A percentile compares a stretch with the other conserved stretches of the same genome.
Conservation (phyloP, 2,888 invertebrate genomes). For the Esperia sulphurella region DNA sequence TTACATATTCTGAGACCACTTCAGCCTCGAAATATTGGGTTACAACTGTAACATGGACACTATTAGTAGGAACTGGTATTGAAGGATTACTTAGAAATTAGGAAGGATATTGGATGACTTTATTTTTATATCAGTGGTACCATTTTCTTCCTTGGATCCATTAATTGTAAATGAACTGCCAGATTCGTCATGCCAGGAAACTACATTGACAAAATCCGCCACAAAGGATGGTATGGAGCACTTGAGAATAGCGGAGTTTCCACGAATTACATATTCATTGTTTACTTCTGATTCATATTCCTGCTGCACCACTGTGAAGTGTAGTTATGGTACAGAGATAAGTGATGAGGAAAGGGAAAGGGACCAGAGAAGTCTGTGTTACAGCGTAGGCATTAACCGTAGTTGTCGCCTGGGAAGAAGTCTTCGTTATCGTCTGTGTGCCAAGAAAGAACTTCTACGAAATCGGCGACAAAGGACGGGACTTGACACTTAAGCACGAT, state of each 20-base stretch:
- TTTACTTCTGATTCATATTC: constrained; percentile 95
- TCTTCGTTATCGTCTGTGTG: constrained; percentile 87
- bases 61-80: constrained; percentile 2
- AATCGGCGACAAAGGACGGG: constrained; percentile 93
- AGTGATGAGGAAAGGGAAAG: constrained; percentile 8
- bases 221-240: constrained; percentile 96
- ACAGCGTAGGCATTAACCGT: constrained; percentile 64
- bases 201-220: constrained; percentile 93
- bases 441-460: constrained; percentile 90
- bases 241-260: constrained; percentile 92
- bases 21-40: constrained; percentile 94
- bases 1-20: constrained; percentile 93
- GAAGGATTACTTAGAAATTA: constrained; percentile 4
- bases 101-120: background rate
- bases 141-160: constrained; percentile 19
- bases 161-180: constrained; percentile 72
- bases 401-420: constrained; percentile 82
- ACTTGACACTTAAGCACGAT: constrained; percentile 90
- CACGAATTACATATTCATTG: constrained; percentile 94
- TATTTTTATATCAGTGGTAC: constrained; percentile 15
- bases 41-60: constrained; percentile 82
- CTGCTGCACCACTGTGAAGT: constrained; percentile 89
- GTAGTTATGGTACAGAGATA: constrained; percentile 11
- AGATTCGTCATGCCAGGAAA: constrained; percentile 91
- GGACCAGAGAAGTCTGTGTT: constrained; percentile 14